These are phyloP conservation scores for Invenusta paracnida DNA, from an alignment of 2,888 invertebrate species.

Conservation along the genomic window DNA sequence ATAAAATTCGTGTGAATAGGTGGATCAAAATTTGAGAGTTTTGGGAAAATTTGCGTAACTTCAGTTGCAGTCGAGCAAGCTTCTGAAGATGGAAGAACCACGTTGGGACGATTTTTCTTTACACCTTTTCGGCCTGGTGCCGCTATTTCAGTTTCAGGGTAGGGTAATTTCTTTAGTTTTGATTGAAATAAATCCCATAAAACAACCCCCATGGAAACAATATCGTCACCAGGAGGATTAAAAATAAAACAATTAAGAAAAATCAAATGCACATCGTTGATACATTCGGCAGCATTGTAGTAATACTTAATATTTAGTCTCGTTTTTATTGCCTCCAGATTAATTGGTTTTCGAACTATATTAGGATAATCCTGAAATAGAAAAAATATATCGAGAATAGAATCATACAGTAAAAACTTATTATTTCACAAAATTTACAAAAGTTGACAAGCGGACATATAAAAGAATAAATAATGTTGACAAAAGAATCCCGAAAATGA, in stretches of 20 bases:
- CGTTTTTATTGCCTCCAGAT: constrained; percentile 10
- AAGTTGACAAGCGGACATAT: too few species aligned
- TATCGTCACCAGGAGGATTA: constrained; percentile 12
- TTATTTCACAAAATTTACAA: too few species aligned
- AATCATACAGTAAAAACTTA: too few species aligned
- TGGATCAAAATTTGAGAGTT: too few species aligned
- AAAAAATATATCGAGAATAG: too few species aligned
- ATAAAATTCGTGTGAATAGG: too few species aligned
- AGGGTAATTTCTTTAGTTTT: neutral
- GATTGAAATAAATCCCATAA: neutral
- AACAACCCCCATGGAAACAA: neutral
- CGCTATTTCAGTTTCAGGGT: neutral
- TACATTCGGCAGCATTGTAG: neutral
- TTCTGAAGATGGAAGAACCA: neutral
- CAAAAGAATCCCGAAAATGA: too few species aligned
- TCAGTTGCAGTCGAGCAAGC: neutral
- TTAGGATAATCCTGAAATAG: constrained; percentile 30
- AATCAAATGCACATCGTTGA: constrained; percentile 14
- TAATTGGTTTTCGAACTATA: constrained; percentile 7
- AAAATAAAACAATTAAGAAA: constrained; percentile 32
- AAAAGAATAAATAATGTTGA: too few species aligned
- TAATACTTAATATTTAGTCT: constrained; percentile 19
- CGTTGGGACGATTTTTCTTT: neutral
- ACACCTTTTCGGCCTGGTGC: neutral
- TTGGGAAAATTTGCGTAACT: neutral